Evolutionary conservation across 2,888 invertebrate species (phyloP), one percentile per base, ranked within the genome.

Genomic region (Smittia aterrima): DNA sequence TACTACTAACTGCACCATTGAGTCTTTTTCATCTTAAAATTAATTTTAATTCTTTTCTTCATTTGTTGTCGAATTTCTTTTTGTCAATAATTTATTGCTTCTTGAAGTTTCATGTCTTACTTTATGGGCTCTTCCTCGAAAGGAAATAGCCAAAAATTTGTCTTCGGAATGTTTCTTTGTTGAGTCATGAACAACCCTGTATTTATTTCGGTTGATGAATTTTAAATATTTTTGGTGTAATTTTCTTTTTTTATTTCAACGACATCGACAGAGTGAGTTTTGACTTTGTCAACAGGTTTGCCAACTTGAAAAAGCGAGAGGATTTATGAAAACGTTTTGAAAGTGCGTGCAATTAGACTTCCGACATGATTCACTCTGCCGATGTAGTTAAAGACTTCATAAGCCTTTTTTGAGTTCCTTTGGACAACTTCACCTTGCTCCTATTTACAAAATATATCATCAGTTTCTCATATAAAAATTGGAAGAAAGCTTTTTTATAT

Each of bases 141-240:
- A 22, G 20, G 32, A 32, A 9, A 32, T 6, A 32, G 9, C 32
- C 32, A 32, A 32, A 32, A 32, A 3, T 32, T 32, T 32, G 32
- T 32, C 32, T 32, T 32, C 32, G 32, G 32, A 32, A 9, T 16
- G 47, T n/a, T 6, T 47, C 16, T 16, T 47, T 47, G 11, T 16
- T 47, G 47, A 47, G 47, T n/a, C 47, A 70, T 70, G 70, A 70
- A 70, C 70, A 70, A 70, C 70, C 70, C 70, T 70, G 70, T 70
- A 70, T 70, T 70, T 38, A 4, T 47, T 47, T 47, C 22, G 18
- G 18, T 20, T 58, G 22, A 58, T 58, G 58, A 58, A 6, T 58
- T 58, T 18, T 20, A n/a, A 3, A 1, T 18, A 20, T 58, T 20
- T 18, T 58, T 58, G 22, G 18, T 58, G 18, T 58, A 58, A 18